A percentile compares a stretch with the other conserved stretches of the same genome.
Evolutionary conservation across 1,140 invertebrate genomes (phyloP).

Genomic region (Drosophila parabipectinata): DNA sequence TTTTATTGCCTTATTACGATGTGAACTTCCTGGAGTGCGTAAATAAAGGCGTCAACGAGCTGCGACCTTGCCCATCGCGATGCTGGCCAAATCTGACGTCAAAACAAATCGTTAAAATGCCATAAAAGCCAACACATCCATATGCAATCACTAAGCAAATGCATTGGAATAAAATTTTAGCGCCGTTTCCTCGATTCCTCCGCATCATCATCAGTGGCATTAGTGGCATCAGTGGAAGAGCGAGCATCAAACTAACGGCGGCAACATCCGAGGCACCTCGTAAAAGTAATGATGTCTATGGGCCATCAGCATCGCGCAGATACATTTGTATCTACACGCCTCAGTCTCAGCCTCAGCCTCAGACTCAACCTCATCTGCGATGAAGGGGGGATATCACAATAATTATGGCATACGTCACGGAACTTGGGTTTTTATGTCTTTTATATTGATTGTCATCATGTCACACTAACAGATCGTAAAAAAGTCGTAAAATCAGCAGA

Average conservation of each 20-base stretch:
- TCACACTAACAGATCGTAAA: slow-evolving; percentile 83
- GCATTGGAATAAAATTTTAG: slow-evolving; percentile 81
- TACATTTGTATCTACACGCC: slow-evolving; percentile 43
- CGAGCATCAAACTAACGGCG: slow-evolving; percentile 68
- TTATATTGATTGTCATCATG: slow-evolving; percentile 83
- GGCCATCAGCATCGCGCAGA: slow-evolving; percentile 62
- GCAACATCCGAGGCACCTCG: slow-evolving; percentile 71
- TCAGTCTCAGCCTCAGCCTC: not conserved
- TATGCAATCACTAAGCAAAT: slow-evolving; percentile 70
- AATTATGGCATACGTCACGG: slow-evolving; percentile 83
- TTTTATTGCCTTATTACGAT: slow-evolving; percentile 15
- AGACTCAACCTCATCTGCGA: no score
- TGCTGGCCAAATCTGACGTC: slow-evolving; percentile 70
- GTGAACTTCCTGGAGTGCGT: slow-evolving; percentile 39
- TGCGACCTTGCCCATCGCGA: slow-evolving; percentile 45
- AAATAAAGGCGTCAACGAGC: slow-evolving; percentile 64
- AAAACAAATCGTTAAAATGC: slow-evolving; percentile 84
- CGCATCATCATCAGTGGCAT: slow-evolving; percentile 61
- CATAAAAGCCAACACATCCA: slow-evolving; percentile 72
- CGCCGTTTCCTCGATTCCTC: slow-evolving; percentile 62
- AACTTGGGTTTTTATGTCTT: slow-evolving; percentile 79
- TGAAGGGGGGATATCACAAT: slow-evolving; percentile 62
- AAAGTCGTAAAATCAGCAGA: slow-evolving; percentile 77
- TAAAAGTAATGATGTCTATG: slow-evolving; percentile 80
- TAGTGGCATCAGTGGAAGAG: no score